Base-by-base conservation (phyloP, 2,113 vertebrate genomes). In the Brachirus orientalis region DNA sequence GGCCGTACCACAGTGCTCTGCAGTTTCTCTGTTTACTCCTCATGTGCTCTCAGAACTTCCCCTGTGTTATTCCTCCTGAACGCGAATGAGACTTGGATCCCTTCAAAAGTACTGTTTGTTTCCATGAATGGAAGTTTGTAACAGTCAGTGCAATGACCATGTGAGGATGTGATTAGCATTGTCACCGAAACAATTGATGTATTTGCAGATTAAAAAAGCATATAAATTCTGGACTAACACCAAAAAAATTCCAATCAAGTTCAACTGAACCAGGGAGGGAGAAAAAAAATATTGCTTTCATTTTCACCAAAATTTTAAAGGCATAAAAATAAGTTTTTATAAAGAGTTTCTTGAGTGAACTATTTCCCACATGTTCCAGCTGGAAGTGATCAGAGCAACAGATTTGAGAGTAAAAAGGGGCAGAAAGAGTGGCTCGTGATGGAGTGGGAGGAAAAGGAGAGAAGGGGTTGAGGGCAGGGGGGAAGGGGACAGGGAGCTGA, bases 361-460 rank as follows among this genome's bases (percentile, higher is more conserved):
- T 60, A 37, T 79, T 80, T 69, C 72, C 36, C 55, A 56, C 11
- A 5, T 17, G 48, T 57, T 78, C 53, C 75, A 87, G 80, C 79
- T 84, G 86, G 65, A 79, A 88, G 80, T 86, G 69, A 82, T 89
- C 70, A 75, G 58, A 70, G 78, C 50, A 59, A 63, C 75, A 66
- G 75, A 69, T 87, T 72, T 65, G 63, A 79, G 67, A 52, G 68
- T 78, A 77, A 5, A n/a, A 84, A 71, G 63, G 77, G 72, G 78
- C 64, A 77, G 77, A 82, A 63, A 62, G 69, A 72, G 63, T 64
- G 72, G 28, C 48, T 61, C 73, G 58, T 77, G 86, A 88, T 81
- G 82, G 82, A 84, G 87, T 61, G 64, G 70, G 83, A 86, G 85
- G 79, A 77, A 79, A 14, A 85, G 71, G 72, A 66, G 60, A 74